Percentiles rank a stretch among this genome's conserved stretches.
Evolutionary conservation across 1,140 invertebrate species (phyloP).

Genomic region (Chelonus insularis): DNA sequence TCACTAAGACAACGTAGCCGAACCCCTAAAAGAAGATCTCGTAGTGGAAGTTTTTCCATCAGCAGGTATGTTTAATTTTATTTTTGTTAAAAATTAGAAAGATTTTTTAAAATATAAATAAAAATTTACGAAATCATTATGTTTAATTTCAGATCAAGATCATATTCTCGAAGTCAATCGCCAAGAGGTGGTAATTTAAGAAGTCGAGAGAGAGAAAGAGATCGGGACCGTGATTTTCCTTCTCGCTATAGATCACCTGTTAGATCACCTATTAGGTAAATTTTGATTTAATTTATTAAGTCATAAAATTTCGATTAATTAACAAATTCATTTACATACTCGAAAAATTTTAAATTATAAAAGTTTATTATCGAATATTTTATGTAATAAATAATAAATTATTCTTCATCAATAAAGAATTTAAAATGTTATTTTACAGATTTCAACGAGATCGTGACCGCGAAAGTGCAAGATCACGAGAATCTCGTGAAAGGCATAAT

Average conservation of each 20-base stretch:
- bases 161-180: slow-evolving; percentile 56
- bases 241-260: slow-evolving; percentile 59
- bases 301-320: no score
- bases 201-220: slow-evolving; percentile 48
- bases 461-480: slow-evolving; percentile 48
- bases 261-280: slow-evolving; percentile 60
- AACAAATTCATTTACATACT: no score
- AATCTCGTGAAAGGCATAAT: slow-evolving; percentile 46
- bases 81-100: no score
- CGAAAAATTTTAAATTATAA: slow-evolving; percentile 3
- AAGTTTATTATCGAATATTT: not conserved
- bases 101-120: not conserved
- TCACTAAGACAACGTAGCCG: slow-evolving; percentile 55
- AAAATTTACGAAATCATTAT: not conserved
- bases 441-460: slow-evolving; percentile 56
- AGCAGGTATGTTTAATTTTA: slow-evolving; percentile 56
- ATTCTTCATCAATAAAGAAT: no score
- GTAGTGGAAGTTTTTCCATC: slow-evolving; percentile 59
- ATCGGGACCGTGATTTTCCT: slow-evolving; percentile 39
- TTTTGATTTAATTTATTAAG: no score
- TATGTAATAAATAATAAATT: not conserved
- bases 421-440: slow-evolving; percentile 32
- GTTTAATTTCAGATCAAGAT: slow-evolving; percentile 47
- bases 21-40: slow-evolving; percentile 53
- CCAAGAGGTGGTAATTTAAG: slow-evolving; percentile 50